Evolutionary conservation across 1,140 invertebrate genomes (phyloP), one percentile per base, ranked within the genome.

Genomic region (Drosophila sturtevanti): DNA sequence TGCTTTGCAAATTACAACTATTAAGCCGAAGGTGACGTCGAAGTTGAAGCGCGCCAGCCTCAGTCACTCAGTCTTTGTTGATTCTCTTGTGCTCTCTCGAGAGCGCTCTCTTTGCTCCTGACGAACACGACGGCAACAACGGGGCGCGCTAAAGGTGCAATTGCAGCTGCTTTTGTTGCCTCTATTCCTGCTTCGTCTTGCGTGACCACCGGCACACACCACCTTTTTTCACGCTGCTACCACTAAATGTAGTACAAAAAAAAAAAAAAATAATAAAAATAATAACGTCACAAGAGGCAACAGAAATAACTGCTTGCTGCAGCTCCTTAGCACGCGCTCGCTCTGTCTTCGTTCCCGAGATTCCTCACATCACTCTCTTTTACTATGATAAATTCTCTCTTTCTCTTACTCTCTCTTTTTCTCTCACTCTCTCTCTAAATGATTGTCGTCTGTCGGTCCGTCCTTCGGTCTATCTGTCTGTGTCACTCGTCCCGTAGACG

Each of bases 1-100:
- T 89, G 84, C 77, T 74, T 72, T 74, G 77, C 84, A 68, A 89
- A 84, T 89, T 89, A 89, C 84, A 89, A 89, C 75, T 87, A 89
- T 81, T 80, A 89, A 69, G 68, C 64, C 67, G 77, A 81, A 86
- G 71, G 72, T 87, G 82, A 87, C 82, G 82, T 87, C 69, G 76
- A 48, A 41, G 63, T 87, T 67, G 72, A 48, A 41, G 61, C 59
- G 63, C 67, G 77, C 60, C 79, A 72, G 63, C 37, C 68, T 68
- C 68, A 68, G 70, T 61, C 59, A 76, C 54, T 63, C 63, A 55
- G 66, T 61, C 16, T 48, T 48, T 48, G 41, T 37, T 54, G 34
- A 44, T 63, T 67, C 72, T 78, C 63, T 51, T 22, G 18, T 52
- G 18, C 34, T 31, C 52, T 31, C 68, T 51, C 35, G 6, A 14